phyloP scores from a whole-genome alignment of 2,888 invertebrate genomes.

The Heliconius charithonia region DNA sequence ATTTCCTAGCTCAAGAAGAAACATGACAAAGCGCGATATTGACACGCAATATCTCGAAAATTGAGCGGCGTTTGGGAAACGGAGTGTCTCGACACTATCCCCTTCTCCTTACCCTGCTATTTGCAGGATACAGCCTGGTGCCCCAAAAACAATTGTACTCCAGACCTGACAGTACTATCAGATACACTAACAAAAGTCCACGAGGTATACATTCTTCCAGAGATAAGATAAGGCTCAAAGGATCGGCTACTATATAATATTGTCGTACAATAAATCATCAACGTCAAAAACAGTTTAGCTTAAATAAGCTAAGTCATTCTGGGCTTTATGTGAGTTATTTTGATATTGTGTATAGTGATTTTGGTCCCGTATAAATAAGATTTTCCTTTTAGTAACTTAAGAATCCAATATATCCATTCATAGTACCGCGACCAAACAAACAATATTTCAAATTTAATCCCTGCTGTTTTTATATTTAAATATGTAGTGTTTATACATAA shows the following conservation, averaged over 20 bases:
- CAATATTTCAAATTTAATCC: too few species aligned
- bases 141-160: neutral
- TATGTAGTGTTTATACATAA: too few species aligned
- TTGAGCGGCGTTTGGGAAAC: neutral
- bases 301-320: constrained; percentile 55
- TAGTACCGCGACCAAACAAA: too few species aligned
- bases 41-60: neutral
- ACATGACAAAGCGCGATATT: neutral
- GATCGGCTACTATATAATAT: constrained; percentile 46
- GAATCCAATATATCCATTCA: too few species aligned
- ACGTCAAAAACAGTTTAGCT: constrained; percentile 56
- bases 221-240: constrained; percentile 25
- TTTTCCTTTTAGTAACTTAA: too few species aligned
- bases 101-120: neutral
- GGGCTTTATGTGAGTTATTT: constrained; percentile 36
- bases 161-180: neutral
- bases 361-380: constrained; percentile 39
- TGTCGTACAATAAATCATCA: constrained; percentile 66
- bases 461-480: too few species aligned
- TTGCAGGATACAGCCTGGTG: neutral
- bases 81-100: neutral
- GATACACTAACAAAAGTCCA: neutral
- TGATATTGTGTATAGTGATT: neutral
- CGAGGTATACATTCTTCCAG: neutral
- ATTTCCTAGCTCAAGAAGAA: neutral